Evolutionary conservation across 2,113 vertebrate species (phyloP).

Genomic region (Tychaedon coryphoeus): DNA sequence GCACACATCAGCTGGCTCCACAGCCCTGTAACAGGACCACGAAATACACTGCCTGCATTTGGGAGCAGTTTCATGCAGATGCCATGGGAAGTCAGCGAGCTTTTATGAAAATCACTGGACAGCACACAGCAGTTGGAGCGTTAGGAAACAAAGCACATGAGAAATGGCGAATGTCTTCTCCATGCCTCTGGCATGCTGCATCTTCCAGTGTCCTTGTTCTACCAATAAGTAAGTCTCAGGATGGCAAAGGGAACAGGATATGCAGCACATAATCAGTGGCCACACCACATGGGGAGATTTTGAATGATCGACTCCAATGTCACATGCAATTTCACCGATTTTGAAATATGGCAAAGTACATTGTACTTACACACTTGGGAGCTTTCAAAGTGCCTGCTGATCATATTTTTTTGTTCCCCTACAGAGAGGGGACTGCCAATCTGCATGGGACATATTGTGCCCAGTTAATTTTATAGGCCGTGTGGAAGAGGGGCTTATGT

Average conservation of each 20-base stretch:
- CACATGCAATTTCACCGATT: not conserved
- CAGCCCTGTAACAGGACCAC: not conserved
- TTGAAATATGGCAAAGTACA: not conserved
- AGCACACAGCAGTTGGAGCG: not conserved
- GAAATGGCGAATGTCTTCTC: not conserved
- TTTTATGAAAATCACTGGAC: not conserved
- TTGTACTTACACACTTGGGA: not conserved
- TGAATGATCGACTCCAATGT: not conserved
- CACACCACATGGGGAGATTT: not conserved
- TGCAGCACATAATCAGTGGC: not conserved
- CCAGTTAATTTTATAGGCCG: not conserved
- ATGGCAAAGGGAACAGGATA: not conserved
- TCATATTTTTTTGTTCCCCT: not conserved
- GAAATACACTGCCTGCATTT: not conserved
- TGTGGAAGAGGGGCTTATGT: not conserved
- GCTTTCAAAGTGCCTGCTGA: not conserved
- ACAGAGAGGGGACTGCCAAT: not conserved
- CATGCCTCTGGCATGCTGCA: not conserved
- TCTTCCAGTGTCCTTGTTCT: not conserved
- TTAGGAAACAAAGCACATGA: not conserved
- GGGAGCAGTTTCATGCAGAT: not conserved
- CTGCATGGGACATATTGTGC: not conserved
- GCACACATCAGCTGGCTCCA: not conserved
- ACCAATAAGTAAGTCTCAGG: not conserved
- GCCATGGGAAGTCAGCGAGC: rapidly evolving